Base-by-base conservation (phyloP, 2,888 invertebrate species). In the Hemicrepidius hirtus region DNA sequence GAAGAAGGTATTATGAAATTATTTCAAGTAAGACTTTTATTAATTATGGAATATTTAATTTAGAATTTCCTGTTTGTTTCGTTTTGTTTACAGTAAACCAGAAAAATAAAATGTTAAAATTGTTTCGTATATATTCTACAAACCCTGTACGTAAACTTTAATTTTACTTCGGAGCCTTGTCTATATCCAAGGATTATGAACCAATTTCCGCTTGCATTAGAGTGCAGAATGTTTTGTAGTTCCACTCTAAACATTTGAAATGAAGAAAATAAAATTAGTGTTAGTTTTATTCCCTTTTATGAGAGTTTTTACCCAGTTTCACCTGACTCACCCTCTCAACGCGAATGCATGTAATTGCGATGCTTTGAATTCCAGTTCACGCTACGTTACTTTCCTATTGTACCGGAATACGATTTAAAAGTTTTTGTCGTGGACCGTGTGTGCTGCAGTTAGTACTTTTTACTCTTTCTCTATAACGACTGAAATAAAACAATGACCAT, bases 291-390 rank as follows among this genome's bases (percentile, higher is more conserved):
- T 53, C 53, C 4, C 53, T 53, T 53, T 28, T 28, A 53, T n/a
- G 32, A 24, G 28, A 55, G 32, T 35, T 10, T n/a, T 20, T 49
- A 24, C 10, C 28, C 13, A n/a, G 6, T 20, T 37, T 21, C 35
- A 57, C 37, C 32, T 28, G 55, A 13, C 28, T 53, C 53, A 32
- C 10, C 32, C 32, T 32, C 16, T 16, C 13, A 0, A 13, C 50
- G 37, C 41, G n/a, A 28, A 62, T 41, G 44, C 35, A 55, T 59
- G 40, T 59, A 68, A 68, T 68, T 57, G 46, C 49, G 35, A 59
- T 57, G 68, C 68, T 68, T 68, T 49, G 59, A 68, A 68, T 68
- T 68, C 24, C 59, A 59, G 57, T 68, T 68, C 49, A 68, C 59
- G 68, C 68, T 60, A 68, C 59, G 68, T 68, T 68, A 68, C 68